Conservation (phyloP, 2,113 vertebrate genomes). For the Patagioenas fasciata region DNA sequence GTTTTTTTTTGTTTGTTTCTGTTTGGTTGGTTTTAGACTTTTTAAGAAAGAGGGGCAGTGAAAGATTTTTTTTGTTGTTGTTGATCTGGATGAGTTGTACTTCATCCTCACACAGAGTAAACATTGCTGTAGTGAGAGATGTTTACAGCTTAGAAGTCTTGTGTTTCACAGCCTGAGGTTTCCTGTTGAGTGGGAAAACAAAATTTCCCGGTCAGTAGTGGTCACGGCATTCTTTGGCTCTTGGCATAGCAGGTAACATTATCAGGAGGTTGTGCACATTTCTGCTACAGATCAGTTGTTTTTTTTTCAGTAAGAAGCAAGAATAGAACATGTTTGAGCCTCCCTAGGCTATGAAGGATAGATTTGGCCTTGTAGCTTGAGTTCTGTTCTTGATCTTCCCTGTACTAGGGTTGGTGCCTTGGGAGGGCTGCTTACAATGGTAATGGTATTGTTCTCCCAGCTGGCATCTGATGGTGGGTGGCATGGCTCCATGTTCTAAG, state of each 20-base stretch:
- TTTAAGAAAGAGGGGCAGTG: neutral
- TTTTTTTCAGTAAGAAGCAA: neutral
- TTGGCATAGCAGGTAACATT: neutral
- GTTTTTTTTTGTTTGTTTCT: no score
- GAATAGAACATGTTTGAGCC: neutral
- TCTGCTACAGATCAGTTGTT: neutral
- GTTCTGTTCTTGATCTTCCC: neutral
- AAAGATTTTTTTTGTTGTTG: neutral
- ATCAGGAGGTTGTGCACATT: neutral
- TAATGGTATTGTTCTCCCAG: neutral
- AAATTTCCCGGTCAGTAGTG: neutral
- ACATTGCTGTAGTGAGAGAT: neutral
- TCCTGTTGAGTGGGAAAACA: neutral
- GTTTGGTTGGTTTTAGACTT: neutral
- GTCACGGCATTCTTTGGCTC: neutral
- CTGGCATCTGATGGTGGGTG: neutral
- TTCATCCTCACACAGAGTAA: neutral
- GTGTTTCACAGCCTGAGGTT: neutral
- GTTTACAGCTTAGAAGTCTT: neutral
- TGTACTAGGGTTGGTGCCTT: neutral
- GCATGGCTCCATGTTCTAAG: neutral
- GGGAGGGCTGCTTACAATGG: neutral
- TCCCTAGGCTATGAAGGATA: neutral
- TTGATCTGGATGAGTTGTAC: neutral
- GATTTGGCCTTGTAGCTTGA: neutral